These are phyloP conservation scores for Anodontia alba DNA, from an alignment of 2,888 invertebrate species.

Conservation along the genomic window DNA sequence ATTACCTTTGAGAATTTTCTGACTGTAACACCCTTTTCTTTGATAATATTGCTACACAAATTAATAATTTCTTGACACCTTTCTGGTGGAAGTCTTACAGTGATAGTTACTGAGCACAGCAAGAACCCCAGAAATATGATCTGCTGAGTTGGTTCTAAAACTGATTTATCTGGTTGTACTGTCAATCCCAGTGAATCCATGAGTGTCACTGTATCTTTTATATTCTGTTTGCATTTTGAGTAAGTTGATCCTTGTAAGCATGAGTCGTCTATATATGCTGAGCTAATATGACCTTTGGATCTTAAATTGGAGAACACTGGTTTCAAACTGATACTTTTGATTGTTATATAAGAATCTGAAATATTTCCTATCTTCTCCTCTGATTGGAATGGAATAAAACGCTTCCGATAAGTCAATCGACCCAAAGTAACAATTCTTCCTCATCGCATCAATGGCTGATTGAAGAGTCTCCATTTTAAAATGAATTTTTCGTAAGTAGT, in stretches of 20 bases:
- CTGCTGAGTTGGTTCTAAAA: constrained; percentile 36
- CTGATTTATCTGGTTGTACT: too few relatives aligned
- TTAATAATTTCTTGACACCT: constrained; percentile 13
- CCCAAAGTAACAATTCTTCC: constrained; percentile 28
- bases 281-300: constrained; percentile 26
- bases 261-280: constrained; percentile 52
- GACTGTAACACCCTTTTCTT: constrained; percentile 26
- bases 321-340: constrained; percentile 35
- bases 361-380: constrained; percentile 11
- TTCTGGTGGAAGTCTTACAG: constrained; percentile 24
- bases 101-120: constrained; percentile 35
- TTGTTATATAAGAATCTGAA: constrained; percentile 20
- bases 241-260: constrained; percentile 32
- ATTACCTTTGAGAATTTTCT: constrained; percentile 40
- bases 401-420: constrained; percentile 19
- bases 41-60: constrained; percentile 15
- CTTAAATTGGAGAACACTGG: constrained; percentile 21
- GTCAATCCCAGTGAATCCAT: too few relatives aligned
- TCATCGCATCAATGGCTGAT: too few relatives aligned
- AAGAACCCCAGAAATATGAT: constrained; percentile 45
- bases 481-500: constrained; percentile 12
- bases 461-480: constrained; percentile 36
- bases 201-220: constrained; percentile 25
- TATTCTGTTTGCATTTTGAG: constrained; percentile 20
- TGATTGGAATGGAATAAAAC: constrained; percentile 26